Base-by-base conservation (phyloP, 2,888 invertebrate species). In the Euzophera pinguis region DNA sequence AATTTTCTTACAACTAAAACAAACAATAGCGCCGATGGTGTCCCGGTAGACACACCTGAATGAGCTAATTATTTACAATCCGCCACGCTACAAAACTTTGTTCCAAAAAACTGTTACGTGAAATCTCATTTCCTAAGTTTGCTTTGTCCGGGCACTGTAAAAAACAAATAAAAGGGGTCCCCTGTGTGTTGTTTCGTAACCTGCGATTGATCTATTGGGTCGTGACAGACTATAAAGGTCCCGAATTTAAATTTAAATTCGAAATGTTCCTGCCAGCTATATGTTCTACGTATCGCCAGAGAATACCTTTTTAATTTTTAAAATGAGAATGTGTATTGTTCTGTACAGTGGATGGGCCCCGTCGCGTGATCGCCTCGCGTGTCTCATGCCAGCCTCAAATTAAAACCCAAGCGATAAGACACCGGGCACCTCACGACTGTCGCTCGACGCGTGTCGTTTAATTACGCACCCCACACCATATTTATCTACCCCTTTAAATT, bases 51-150 rank as follows among this genome's bases (percentile, higher is more conserved):
- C 75, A 78, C 78, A 80, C 72, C 73, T 80, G 78, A 84, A 81
- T 81, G 78, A 78, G 77, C 80, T 89, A 88, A 89, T 90, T 89
- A 90, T 89, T 87, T 87, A 85, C 86, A 77, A 89, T 90, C 78
- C 78, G 89, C 75, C 84, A 90, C 87, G 89, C 84, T 74, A 78
- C 73, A 68, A 71, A 63, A 71, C 65, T 73, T 73, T 73, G 66
- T 72, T 68, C 71, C 69, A 78, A 89, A 88, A 89, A 86, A 86
- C 75, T 76, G 76, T 75, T 75, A 85, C 88, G 85, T 89, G 84
- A 87, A 89, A 88, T 89, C 81, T 79, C 84, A 85, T 89, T 88
- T 89, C 89, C 88, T 79, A 80, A 79, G 72, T 81, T 78, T 65
- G 71, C 79, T 79, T 86, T 81, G 84, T 86, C 71, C 76, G 65